A percentile compares a stretch with the other conserved stretches of the same genome.
Evolutionary conservation across 2,113 vertebrate genomes (phyloP).

Genomic region (Anseranas semipalmata): DNA sequence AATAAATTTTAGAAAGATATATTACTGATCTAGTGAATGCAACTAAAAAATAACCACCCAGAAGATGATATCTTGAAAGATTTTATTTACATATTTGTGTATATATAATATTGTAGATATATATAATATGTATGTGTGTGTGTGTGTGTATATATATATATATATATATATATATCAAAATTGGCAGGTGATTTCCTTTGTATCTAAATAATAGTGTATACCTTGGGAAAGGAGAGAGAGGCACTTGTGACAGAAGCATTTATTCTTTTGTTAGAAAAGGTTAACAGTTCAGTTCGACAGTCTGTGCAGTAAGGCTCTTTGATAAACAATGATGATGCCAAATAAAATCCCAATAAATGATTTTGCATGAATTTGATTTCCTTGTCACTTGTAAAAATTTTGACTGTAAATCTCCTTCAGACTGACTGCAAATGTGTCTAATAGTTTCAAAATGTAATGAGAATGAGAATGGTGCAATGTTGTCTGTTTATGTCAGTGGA

Average conservation of each 20-base stretch:
- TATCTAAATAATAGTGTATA: neutral
- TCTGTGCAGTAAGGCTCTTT: neutral
- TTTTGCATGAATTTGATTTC: neutral
- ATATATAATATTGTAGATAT: no score
- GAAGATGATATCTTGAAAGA: neutral
- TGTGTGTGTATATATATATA: no score
- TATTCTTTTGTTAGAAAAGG: neutral
- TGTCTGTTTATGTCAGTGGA: neutral
- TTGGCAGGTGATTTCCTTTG: neutral
- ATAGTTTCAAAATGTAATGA: neutral
- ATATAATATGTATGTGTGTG: no score
- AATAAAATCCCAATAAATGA: neutral
- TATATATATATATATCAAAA: neutral
- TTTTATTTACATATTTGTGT: no score
- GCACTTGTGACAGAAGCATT: rapidly evolving
- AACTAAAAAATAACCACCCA: neutral
- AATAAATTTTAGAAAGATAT: neutral
- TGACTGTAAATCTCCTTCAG: neutral
- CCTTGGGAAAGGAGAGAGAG: neutral
- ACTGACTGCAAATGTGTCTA: neutral
- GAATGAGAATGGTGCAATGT: neutral
- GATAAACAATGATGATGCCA: neutral
- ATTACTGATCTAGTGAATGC: neutral
- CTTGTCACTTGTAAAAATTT: neutral
- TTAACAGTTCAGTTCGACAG: neutral